Evolutionary conservation across 2,888 invertebrate species (phyloP), one percentile per base, ranked within the genome.

Genomic region (Aquatica leii): DNA sequence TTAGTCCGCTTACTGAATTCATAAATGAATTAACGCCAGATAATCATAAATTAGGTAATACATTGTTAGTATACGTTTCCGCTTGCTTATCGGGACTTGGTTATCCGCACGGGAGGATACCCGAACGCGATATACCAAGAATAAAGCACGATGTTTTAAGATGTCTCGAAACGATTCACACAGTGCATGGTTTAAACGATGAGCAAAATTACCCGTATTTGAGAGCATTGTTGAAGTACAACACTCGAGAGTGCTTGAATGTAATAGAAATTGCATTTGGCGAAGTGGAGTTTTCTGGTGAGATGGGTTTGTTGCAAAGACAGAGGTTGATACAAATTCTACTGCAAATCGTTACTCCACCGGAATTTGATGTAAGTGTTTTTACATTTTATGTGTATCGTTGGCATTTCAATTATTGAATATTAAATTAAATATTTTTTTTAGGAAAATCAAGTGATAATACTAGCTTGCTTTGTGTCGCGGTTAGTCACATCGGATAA

Each of bases 41-140:
- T 62, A 80, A 83, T 64, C 80, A 89, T 69, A 84, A 84, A 73
- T 83, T 94, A 46, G 95, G 95, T 5, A 94, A 95, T 76, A 92
- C 92, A 66, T 81, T 95, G 69, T 82, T 96, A 53, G 93, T 95
- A 1, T 95, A 95, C 76, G 87, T 94, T 24, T 93, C 92, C 67
- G 93, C 94, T 69, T 95, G 95, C 75, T 83, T 95, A 67, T 91
- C 93, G n/a, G 95, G 94, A 0, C 84, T 92, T 59, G 92, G 91
- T 0, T 95, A 93, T 82, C 94, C 94, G 0, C 83, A 84, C 40
- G 94, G 94, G 0, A 87, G 89, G 72, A 88, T 94, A 70, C 87
- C 89, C 0, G 82, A 84, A 8, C 85, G 86, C 34, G 81, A 86
- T 51, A 85, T 88, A 5, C 84, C 86, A 31, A 84, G 85, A 73